Conservation (phyloP, 1,140 invertebrate genomes). For the Musca domestica region DNA sequence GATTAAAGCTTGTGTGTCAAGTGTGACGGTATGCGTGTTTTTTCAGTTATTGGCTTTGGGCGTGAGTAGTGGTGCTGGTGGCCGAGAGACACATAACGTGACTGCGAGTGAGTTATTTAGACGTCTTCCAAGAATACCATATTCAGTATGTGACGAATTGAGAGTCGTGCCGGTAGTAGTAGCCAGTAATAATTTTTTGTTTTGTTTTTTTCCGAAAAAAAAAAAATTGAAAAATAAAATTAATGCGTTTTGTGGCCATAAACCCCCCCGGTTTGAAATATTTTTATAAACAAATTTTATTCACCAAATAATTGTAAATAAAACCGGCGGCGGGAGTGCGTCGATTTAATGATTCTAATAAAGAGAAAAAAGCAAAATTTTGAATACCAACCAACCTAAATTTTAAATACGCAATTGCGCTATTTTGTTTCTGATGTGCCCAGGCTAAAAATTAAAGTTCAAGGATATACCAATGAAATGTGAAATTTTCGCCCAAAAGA, state of each 20-base stretch:
- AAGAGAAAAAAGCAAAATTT: no score
- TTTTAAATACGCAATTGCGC: no score
- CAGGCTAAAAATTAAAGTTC: no score
- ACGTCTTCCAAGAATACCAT: conserved; percentile 51
- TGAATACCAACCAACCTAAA: no score
- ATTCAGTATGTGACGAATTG: conserved; percentile 53
- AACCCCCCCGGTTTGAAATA: background rate
- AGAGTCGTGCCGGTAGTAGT: conserved; percentile 42
- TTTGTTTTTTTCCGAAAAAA: background rate
- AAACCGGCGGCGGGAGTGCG: no score
- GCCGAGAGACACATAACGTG: conserved; percentile 13
- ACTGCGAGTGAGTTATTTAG: conserved; percentile 37
- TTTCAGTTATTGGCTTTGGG: background rate
- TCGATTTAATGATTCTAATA: no score
- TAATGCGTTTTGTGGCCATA: background rate
- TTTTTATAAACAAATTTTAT: background rate
- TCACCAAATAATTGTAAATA: no score
- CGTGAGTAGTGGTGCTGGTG: background rate
- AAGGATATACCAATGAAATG: no score
- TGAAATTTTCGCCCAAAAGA: no score
- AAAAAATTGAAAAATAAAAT: background rate
- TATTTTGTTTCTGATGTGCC: no score
- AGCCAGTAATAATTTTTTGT: background rate
- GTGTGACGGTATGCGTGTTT: conserved; percentile 4
- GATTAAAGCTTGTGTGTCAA: background rate